Percentiles rank a stretch among this genome's conserved stretches.
These are phyloP conservation scores for Neuroterus valhalla DNA, from an alignment of 1,140 invertebrate genomes.

Conservation along the genomic window DNA sequence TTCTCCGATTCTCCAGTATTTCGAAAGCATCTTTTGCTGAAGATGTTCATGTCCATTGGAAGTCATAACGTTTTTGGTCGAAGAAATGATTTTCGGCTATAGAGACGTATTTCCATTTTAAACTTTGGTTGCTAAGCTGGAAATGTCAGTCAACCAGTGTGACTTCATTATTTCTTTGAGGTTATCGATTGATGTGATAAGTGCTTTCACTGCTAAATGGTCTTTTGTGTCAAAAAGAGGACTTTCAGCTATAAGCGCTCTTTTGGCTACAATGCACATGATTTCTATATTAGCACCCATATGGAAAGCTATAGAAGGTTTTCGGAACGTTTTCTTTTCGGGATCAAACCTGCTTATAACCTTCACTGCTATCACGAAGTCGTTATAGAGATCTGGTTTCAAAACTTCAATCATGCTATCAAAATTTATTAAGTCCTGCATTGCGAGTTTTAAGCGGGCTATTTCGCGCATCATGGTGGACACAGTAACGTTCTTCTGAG, in stretches of 20 bases:
- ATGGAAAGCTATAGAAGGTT: background rate
- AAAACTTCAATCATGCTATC: background rate
- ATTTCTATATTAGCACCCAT: background rate
- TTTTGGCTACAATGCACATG: background rate
- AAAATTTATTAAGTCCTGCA: background rate
- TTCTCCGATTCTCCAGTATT: background rate
- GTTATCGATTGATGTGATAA: background rate
- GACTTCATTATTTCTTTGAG: background rate
- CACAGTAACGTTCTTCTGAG: background rate
- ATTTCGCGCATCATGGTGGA: background rate
- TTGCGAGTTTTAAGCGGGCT: background rate
- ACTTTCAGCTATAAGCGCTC: background rate
- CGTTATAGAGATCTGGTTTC: background rate
- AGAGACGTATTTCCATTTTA: background rate
- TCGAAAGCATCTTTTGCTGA: background rate
- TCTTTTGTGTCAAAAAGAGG: background rate
- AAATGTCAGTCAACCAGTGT: background rate
- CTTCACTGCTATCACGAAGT: background rate
- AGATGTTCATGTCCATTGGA: background rate
- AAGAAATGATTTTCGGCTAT: conserved; percentile 4
- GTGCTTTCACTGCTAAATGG: background rate
- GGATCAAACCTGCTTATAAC: background rate
- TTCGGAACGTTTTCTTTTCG: background rate
- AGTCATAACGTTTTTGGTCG: background rate
- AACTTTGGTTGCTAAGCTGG: background rate